Evolutionary conservation across 2,888 invertebrate species (phyloP).

Genomic region (Nebria salina): DNA sequence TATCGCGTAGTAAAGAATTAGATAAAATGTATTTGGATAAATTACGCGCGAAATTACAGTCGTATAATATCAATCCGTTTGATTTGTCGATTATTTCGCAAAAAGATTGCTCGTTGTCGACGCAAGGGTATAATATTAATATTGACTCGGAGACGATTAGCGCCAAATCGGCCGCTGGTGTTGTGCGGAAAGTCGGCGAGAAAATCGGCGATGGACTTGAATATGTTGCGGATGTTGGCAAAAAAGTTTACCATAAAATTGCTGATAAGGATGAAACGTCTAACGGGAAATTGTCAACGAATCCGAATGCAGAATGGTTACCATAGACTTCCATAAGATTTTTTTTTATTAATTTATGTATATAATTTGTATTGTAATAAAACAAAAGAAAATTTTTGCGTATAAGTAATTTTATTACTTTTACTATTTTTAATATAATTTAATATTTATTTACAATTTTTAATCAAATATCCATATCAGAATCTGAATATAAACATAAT

Average conservation of each 20-base stretch:
- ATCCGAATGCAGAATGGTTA: conserved; percentile 69
- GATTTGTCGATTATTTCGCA: conserved; percentile 80
- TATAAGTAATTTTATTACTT: too few species aligned
- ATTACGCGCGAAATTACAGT: conserved; percentile 71
- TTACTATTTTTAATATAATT: too few species aligned
- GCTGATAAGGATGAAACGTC: conserved; percentile 58
- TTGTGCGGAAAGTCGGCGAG: conserved; percentile 76
- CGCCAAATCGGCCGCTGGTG: conserved; percentile 75
- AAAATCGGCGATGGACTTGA: conserved; percentile 75
- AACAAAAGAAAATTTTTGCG: background rate
- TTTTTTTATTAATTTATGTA: background rate
- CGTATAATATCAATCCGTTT: conserved; percentile 78
- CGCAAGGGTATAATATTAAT: conserved; percentile 72
- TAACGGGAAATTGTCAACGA: conserved; percentile 48
- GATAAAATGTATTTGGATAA: conserved; percentile 77
- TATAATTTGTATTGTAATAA: background rate
- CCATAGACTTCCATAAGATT: conserved; percentile 57
- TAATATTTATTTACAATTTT: too few species aligned
- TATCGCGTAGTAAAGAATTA: conserved; percentile 77
- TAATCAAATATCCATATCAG: background rate
- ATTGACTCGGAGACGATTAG: conserved; percentile 82
- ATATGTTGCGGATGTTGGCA: conserved; percentile 74
- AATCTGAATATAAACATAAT: background rate
- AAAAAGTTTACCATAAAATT: conserved; percentile 75
- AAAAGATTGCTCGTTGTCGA: conserved; percentile 72